Evolutionary conservation across 1,140 invertebrate species (phyloP), one percentile per base, ranked within the genome.

Genomic region (Lepidurus arcticus): DNA sequence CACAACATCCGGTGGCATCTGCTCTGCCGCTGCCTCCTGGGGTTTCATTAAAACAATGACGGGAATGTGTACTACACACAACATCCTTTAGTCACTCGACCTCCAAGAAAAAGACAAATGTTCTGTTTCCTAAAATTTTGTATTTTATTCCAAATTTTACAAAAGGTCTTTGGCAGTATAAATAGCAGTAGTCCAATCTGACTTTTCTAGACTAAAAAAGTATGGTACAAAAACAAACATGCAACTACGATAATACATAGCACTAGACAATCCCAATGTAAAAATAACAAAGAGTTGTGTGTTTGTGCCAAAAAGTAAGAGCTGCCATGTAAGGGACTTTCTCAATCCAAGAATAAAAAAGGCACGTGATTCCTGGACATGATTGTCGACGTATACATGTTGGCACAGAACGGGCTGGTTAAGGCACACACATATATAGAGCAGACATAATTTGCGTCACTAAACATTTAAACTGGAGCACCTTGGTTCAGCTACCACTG

Each of bases 1-100:
- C 53, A 65, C 53, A 65, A 65, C 53, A 65, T 65, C 53, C 53
- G 53, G 53, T 65, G 53, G 53, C 53, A 65, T 65, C 53, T 65
- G 53, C 53, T 65, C 53, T 65, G 53, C n/a, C 53, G n/a, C 53
- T 65, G 53, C 21, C 8, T 13, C 16, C 16, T 65, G 53, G 53
- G 21, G 13, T 13, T 65, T 65, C 53, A 16, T 65, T 21, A 65
- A 34, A 21, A 65, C 53, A 65, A 65, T 65, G 53, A 65, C 16
- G 34, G 53, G 53, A 65, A 65, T 65, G 53, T 65, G 53, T 65
- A 10, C 53, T 65, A 65, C 34, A 34, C 34, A 65, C 21, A 65
- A 65, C 13, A 65, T 65, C 53, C 53, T 65, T 65, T 13, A 65
- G 53, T 65, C 16, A 65, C 8, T 21, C 53, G 6, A 65, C 21